These are phyloP conservation scores for Drosophila helvetica DNA, from an alignment of 2,888 invertebrate species.

Conservation along the genomic window DNA sequence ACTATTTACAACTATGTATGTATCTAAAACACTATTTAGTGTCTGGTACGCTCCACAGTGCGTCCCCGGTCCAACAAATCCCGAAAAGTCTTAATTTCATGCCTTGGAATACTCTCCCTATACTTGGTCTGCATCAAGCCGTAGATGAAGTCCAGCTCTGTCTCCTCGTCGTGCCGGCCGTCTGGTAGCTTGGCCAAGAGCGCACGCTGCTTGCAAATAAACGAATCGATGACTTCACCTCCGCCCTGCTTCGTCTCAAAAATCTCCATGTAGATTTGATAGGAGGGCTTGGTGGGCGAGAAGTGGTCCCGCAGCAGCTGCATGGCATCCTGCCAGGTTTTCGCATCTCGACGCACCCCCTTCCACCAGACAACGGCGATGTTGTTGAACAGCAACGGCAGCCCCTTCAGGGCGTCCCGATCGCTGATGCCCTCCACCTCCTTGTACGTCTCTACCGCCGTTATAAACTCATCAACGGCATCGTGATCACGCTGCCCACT, in stretches of 20 bases:
- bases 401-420: conserved; percentile 78
- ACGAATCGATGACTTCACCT: conserved; percentile 65
- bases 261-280: conserved; percentile 81
- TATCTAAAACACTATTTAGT: conserved; percentile 14
- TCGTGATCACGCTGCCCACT: conserved; percentile 81
- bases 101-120: conserved; percentile 74
- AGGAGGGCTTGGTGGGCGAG: conserved; percentile 81
- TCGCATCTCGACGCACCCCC: conserved; percentile 63
- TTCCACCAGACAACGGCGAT: conserved; percentile 81
- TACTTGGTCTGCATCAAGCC: conserved; percentile 78
- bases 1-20: not conserved
- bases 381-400: conserved; percentile 75
- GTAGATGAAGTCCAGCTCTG: conserved; percentile 80
- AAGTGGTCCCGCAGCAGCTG: conserved; percentile 79
- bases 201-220: conserved; percentile 56
- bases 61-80: conserved; percentile 79
- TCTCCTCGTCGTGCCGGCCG: conserved; percentile 79
- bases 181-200: conserved; percentile 80
- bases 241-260: conserved; percentile 70
- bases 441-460: conserved; percentile 79
- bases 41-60: conserved; percentile 67
- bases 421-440: conserved; percentile 81
- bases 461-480: conserved; percentile 81
- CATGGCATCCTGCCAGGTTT: conserved; percentile 75
- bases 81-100: conserved; percentile 75